These are phyloP conservation scores for Drosophila pseudotakahashii DNA, from an alignment of 2,888 invertebrate genomes.

Conservation along the genomic window DNA sequence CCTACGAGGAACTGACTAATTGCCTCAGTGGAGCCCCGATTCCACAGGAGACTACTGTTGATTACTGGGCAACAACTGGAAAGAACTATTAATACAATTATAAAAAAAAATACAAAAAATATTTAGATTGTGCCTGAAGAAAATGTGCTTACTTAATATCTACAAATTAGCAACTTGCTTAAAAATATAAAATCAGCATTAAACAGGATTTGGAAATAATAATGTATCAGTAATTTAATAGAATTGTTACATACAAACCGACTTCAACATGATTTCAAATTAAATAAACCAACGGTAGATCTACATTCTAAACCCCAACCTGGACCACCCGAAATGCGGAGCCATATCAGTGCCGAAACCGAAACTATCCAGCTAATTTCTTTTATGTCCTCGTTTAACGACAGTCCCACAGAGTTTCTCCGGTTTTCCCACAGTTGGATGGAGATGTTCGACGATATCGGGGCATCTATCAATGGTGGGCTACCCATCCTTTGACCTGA, in stretches of 20 bases:
- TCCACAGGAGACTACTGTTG: neutral
- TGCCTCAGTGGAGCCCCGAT: slow-evolving; percentile 34
- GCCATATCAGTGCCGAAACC: slow-evolving; percentile 31
- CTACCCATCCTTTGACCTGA: slow-evolving; percentile 57
- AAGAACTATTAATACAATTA: too few relatives aligned
- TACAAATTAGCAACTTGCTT: too few relatives aligned
- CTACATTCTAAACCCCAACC: neutral
- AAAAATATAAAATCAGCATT: neutral
- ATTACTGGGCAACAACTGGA: too few relatives aligned
- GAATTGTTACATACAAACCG: neutral
- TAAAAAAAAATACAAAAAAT: neutral
- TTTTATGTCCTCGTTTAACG: slow-evolving; percentile 46
- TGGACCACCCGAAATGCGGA: slow-evolving; percentile 28
- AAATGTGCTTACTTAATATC: neutral
- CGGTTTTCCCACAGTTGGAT: slow-evolving; percentile 29
- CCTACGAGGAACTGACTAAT: slow-evolving; percentile 46
- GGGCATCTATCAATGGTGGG: slow-evolving; percentile 59
- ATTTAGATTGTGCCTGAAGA: slow-evolving; percentile 15
- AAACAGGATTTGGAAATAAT: too few relatives aligned
- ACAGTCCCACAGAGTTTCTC: slow-evolving; percentile 50
- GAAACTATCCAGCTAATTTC: slow-evolving; percentile 45
- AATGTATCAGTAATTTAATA: too few relatives aligned
- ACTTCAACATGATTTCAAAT: neutral
- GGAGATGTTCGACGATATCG: slow-evolving; percentile 42
- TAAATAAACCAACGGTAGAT: neutral